A percentile compares a stretch with the other conserved stretches of the same genome.
Conservation (phyloP, 1,140 invertebrate genomes). For the Tetramorium alpestre region DNA sequence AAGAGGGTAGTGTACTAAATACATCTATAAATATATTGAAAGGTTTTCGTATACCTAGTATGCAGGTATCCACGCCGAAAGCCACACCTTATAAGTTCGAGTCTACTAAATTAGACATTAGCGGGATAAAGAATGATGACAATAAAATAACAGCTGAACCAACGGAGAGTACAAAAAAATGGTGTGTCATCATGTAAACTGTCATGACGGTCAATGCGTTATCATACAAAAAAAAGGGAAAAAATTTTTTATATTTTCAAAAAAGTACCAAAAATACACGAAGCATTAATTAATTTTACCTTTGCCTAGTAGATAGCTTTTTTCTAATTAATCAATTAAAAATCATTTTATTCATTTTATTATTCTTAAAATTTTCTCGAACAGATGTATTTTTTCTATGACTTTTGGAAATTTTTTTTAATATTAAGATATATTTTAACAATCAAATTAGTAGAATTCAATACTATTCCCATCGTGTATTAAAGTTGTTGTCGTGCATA, state of each 20-base stretch:
- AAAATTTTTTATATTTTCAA: constrained; percentile 43
- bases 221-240: constrained; percentile 15
- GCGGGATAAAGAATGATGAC: constrained; percentile 48
- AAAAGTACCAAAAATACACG: constrained; percentile 33
- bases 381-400: not conserved
- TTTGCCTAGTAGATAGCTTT: not conserved
- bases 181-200: constrained; percentile 81
- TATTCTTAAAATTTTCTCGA: not conserved
- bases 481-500: not conserved
- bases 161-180: constrained; percentile 72
- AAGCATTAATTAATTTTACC: not conserved
- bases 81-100: constrained; percentile 71
- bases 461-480: not conserved
- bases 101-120: constrained; percentile 67
- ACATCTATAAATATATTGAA: constrained; percentile 75
- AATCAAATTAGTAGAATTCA: constrained; percentile 19
- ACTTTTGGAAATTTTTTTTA: not conserved
- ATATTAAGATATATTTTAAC: not conserved
- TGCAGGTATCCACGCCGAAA: constrained; percentile 76
- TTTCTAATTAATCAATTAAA: not conserved
- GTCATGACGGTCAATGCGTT: not conserved
- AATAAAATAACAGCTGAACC: constrained; percentile 33
- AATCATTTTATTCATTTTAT: not conserved
- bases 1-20: constrained; percentile 70
- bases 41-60: constrained; percentile 64